Evolutionary conservation across 2,797 vertebrate species (phyloP).

Genomic region (Enteromius radiatus): DNA sequence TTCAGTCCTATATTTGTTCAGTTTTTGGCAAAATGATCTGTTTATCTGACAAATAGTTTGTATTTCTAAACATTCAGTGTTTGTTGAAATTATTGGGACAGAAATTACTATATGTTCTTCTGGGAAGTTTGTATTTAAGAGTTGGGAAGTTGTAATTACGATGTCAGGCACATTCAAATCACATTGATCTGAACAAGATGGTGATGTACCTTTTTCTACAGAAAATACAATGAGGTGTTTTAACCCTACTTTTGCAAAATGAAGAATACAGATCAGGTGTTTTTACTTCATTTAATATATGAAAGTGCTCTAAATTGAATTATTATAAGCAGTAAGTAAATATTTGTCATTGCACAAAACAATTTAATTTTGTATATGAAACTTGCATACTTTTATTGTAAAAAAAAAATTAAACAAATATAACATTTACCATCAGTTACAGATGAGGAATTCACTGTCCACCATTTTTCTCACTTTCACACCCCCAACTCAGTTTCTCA

Average conservation of each 20-base stretch:
- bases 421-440: background rate
- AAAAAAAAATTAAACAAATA: too few relatives aligned
- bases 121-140: background rate
- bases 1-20: background rate
- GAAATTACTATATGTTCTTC: background rate
- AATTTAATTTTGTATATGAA: background rate
- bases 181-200: background rate
- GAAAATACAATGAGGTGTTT: background rate
- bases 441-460: background rate
- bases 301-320: background rate
- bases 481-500: background rate
- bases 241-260: background rate
- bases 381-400: background rate
- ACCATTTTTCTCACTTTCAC: background rate
- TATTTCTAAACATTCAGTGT: background rate
- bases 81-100: background rate
- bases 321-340: background rate
- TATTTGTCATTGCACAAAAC: background rate
- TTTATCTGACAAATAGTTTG: background rate
- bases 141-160: background rate
- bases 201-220: background rate
- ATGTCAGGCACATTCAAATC: background rate
- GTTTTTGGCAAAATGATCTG: background rate
- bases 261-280: background rate
- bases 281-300: background rate